A percentile compares a stretch with the other conserved stretches of the same genome.
Conservation (phyloP, 1,140 invertebrate species). For the Lasaia peninsularis region DNA sequence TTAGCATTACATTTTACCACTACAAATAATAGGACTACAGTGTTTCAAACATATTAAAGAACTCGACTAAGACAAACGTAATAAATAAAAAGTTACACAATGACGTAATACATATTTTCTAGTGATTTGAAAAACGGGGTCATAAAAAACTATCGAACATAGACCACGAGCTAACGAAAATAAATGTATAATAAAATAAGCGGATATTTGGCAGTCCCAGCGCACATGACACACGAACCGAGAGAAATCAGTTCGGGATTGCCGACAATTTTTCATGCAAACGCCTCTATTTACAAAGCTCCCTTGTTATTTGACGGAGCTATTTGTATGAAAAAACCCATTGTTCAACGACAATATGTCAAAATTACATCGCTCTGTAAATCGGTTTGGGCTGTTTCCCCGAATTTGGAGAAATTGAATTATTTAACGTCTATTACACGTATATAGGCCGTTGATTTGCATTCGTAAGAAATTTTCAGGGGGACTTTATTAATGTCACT, state of each 20-base stretch:
- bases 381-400: conserved; percentile 17
- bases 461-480: no score
- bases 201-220: background rate
- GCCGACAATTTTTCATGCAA: conserved; percentile 18
- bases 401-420: background rate
- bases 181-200: background rate
- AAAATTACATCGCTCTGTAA: conserved; percentile 24
- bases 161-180: no score
- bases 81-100: no score
- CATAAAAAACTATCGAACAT: no score
- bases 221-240: background rate
- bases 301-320: conserved; percentile 24
- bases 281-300: conserved; percentile 17
- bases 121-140: no score
- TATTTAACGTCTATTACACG: conserved; percentile 1
- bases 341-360: conserved; percentile 23
- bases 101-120: no score
- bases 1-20: no score
- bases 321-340: conserved; percentile 25
- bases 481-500: no score
- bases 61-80: no score
- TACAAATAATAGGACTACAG: no score
- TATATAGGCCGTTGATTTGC: no score
- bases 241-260: conserved; percentile 13
- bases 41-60: no score